Evolutionary conservation across 2,888 invertebrate species (phyloP).

Genomic region (Allygus modestus): DNA sequence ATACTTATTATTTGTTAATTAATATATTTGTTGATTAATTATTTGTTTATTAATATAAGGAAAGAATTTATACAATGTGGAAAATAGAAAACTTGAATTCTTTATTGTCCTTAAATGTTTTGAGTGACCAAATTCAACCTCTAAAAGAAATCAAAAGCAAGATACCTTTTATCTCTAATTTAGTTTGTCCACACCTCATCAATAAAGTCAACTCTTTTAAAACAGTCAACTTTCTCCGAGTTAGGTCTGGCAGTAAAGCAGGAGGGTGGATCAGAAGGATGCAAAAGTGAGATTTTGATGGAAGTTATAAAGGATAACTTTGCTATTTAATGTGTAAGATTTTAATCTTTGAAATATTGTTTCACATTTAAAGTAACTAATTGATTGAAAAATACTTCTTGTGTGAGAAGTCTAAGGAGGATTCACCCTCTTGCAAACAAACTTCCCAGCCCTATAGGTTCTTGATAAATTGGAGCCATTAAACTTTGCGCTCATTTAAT

Average conservation of each 20-base stretch:
- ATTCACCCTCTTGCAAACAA: conserved; percentile 51
- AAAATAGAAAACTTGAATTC: too few species aligned
- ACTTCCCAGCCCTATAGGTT: conserved; percentile 42
- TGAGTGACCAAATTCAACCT: too few species aligned
- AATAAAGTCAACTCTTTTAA: background rate
- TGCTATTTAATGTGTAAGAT: conserved; percentile 50
- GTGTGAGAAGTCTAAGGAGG: background rate
- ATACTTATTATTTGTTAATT: too few species aligned
- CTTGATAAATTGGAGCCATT: conserved; percentile 55
- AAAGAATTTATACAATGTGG: too few species aligned
- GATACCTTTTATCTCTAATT: background rate
- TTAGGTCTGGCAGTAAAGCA: background rate
- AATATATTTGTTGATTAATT: too few species aligned
- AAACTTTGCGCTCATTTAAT: conserved; percentile 33
- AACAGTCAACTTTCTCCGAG: background rate
- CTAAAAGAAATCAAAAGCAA: too few species aligned
- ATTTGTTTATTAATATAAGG: too few species aligned
- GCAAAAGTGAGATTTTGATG: too few species aligned
- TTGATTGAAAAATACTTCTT: conserved; percentile 61
- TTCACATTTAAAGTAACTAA: conserved; percentile 59
- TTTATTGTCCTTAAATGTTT: too few species aligned
- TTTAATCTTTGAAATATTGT: conserved; percentile 61
- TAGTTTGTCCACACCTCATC: background rate
- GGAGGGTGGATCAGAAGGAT: too few species aligned
- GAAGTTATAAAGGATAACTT: conserved; percentile 25